Conservation (phyloP, 2,113 vertebrate genomes). For the Scopus umbretta region DNA sequence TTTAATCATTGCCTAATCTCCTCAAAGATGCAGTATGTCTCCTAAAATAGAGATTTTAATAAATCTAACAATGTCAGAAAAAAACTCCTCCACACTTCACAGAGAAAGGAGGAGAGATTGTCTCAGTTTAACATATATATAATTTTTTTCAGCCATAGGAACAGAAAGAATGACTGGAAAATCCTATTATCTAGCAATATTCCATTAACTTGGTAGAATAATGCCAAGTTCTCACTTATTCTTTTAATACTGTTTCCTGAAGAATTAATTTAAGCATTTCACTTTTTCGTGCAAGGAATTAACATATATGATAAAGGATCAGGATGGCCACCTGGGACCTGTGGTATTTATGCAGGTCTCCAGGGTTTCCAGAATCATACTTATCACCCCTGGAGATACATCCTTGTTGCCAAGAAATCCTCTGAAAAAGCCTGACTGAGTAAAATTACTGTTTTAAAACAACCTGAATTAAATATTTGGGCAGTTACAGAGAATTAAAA, state of each 20-base stretch:
- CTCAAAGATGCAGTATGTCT: not conserved
- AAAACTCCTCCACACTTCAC: not conserved
- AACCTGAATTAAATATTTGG: not conserved
- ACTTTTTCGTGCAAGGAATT: conserved; percentile 15
- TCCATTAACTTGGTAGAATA: not conserved
- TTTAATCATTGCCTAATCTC: not conserved
- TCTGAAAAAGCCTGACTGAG: not conserved
- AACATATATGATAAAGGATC: not conserved
- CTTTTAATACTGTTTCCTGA: conserved; percentile 15
- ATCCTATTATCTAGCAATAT: not conserved
- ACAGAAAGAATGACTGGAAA: not conserved
- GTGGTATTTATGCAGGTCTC: not conserved
- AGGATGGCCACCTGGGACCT: not conserved
- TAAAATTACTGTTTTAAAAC: not conserved
- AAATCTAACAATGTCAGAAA: not conserved
- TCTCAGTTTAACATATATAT: not conserved
- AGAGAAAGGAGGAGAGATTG: not conserved
- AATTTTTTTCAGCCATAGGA: not conserved
- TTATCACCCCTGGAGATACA: not conserved
- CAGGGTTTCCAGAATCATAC: not conserved
- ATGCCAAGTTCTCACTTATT: not conserved
- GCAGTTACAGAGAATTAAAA: not conserved
- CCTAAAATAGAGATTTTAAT: conserved; percentile 40
- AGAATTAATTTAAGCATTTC: conserved; percentile 7
- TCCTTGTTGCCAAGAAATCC: not conserved